Evolutionary conservation across 2,797 vertebrate species (phyloP).

Genomic region (Tenualosa ilisha): DNA sequence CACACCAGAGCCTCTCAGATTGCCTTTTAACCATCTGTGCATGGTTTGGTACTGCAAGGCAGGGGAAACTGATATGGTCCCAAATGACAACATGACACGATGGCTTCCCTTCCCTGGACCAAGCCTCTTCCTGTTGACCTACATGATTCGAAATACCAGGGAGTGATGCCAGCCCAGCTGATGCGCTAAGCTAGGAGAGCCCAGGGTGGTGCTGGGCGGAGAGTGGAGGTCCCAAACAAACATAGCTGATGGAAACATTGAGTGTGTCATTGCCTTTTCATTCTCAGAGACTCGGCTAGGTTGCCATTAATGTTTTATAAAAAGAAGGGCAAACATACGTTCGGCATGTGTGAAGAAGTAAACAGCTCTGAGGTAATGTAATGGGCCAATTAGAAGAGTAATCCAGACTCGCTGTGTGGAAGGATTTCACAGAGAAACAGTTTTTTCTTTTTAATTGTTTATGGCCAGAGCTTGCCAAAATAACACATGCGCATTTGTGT

Average conservation of each 20-base stretch:
- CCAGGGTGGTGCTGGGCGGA: not conserved
- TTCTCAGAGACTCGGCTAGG: not conserved
- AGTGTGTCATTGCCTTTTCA: not conserved
- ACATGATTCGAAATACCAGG: not conserved
- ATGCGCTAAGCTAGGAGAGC: not conserved
- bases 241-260: too few species aligned
- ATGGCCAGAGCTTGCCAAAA: not conserved
- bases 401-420: not conserved
- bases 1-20: not conserved
- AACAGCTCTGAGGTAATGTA: slow-evolving; percentile 8
- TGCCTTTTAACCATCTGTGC: not conserved
- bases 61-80: slow-evolving; percentile 1
- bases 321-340: not conserved
- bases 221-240: not conserved
- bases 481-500: not conserved
- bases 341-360: not conserved
- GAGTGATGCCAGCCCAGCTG: not conserved
- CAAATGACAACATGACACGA: not conserved
- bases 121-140: slow-evolving; percentile 4
- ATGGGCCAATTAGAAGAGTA: not conserved
- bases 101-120: not conserved
- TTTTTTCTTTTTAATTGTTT: not conserved
- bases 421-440: not conserved
- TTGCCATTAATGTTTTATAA: not conserved
- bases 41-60: not conserved